Evolutionary conservation across 2,113 vertebrate genomes (phyloP), one percentile per base, ranked within the genome.

Genomic region (Chloropsis hardwickii): DNA sequence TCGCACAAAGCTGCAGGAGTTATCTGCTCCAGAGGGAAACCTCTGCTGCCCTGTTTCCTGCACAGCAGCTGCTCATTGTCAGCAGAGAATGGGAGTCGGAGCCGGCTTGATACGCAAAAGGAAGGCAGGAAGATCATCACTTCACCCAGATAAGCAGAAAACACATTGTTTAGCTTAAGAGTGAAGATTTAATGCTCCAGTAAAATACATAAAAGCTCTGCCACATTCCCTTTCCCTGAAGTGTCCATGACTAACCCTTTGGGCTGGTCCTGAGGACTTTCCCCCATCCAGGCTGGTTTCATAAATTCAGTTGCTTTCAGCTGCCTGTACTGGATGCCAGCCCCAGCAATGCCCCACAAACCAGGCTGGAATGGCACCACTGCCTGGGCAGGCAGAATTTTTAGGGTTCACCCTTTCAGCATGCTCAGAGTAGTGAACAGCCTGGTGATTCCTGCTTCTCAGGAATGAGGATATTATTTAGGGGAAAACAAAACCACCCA

Each of bases 101-200:
- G 60, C 93, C 45, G 80, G 82, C 85, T 87, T 2, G 28, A 31
- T 65, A 53, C 25, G 80, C 81, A 79, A 57, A 31, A 91, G 91
- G 89, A 80, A 72, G 47, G 91, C 94, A 95, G 92, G 94, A 92
- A 97, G 94, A 92, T 96, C 83, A 97, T 96, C 93, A 67, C 94
- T 96, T 85, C 67, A 64, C 65, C 71, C 25, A 82, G 95, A 95
- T 95, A 94, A 96, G 94, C 89, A 96, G 56, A 51, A 81, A 81
- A 77, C 7, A 13, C 72, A 53, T 93, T 94, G 76, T 97, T 97
- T 66, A 65, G 74, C 74, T 85, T 85, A 57, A 78, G 67, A 90
- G 83, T 28, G 83, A 85, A 95, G 94, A 82, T 91, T 72, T 88
- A 96, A 39, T 88, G 80, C 67, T 53, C 39, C 27, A 18, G 42